Base-by-base conservation (phyloP, 2,797 vertebrate genomes). In the Lepilemur ruficaudatus region DNA sequence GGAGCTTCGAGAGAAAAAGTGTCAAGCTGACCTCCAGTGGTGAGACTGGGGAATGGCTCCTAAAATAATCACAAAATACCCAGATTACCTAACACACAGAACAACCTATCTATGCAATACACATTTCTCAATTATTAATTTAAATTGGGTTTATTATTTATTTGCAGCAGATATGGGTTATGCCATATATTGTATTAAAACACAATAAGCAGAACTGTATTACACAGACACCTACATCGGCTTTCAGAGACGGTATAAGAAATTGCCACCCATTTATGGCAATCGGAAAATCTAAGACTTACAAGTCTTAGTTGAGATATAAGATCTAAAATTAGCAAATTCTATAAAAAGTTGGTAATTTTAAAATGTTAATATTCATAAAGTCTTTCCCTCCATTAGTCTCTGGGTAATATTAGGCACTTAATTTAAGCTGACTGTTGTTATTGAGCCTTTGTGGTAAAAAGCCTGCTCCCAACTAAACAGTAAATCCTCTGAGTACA, bases 11-110 rank as follows among this genome's bases (percentile, higher is more conserved):
- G 35, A 79, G 96, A 90, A 97, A 97, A 97, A 98, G 97, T 81
- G 75, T 95, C 97, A 96, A 95, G 72, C 95, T 99, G 98, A 98
- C 98, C 98, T 97, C 99, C 96, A 97, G 98, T 15, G 98, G 98
- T 82, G 23, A 35, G 1, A 95, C 2, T 12, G 81, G 57, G 90
- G 91, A 98, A 98, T 94, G 25, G 13, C 94, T 97, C 43, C 46
- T 86, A 81, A 87, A 63, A 78, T 57, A 13, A 80, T 6, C 59
- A 11, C 46, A 85, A 78, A 95, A 86, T 1, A n/a, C n/a, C 87
- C 78, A 76, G 4, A 2, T 2, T 32, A 30, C 7, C 7, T 38
- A 23, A 32, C 15, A 11, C 43, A 82, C 15, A 93, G 69, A 94
- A 69, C 11, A 25, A 63, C 20, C 17, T 0, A 46, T 0, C 2